Conservation (phyloP, 2,888 invertebrate species). For the Watsonalla binaria region DNA sequence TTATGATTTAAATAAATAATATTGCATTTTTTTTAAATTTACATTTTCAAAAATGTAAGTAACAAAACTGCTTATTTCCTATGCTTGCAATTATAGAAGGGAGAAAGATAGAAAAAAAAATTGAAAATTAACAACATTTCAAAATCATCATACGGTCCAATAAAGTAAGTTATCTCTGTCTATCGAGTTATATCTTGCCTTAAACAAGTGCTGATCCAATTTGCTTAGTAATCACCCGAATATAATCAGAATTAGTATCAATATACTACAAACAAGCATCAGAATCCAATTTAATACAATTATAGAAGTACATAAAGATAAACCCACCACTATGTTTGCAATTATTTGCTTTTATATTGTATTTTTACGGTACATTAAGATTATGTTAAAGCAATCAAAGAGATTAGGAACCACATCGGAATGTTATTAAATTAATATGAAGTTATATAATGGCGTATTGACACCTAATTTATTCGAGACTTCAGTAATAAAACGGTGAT, state of each 20-base stretch:
- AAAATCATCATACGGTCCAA: too few relatives aligned
- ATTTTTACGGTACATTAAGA: background rate
- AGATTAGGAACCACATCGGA: background rate
- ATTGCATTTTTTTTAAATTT: too few relatives aligned
- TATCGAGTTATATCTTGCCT: too few relatives aligned
- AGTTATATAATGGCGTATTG: background rate
- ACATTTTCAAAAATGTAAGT: too few relatives aligned
- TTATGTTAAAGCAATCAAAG: background rate
- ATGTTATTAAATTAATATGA: background rate
- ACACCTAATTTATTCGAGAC: slow-evolving; percentile 2
- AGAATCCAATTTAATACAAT: background rate
- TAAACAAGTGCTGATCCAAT: background rate
- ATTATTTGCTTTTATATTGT: background rate
- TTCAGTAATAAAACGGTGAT: too few relatives aligned
- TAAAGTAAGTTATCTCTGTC: too few relatives aligned
- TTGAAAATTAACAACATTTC: too few relatives aligned
- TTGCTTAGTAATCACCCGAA: background rate
- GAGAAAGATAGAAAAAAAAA: too few relatives aligned
- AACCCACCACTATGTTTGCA: background rate
- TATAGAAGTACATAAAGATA: background rate
- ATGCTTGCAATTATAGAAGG: too few relatives aligned
- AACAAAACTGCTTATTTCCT: too few relatives aligned
- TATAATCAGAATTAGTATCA: background rate
- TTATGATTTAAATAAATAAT: too few relatives aligned
- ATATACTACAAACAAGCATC: background rate